Evolutionary conservation across 2,888 invertebrate species (phyloP).

Genomic region (Chrysopilus asiliformis): DNA sequence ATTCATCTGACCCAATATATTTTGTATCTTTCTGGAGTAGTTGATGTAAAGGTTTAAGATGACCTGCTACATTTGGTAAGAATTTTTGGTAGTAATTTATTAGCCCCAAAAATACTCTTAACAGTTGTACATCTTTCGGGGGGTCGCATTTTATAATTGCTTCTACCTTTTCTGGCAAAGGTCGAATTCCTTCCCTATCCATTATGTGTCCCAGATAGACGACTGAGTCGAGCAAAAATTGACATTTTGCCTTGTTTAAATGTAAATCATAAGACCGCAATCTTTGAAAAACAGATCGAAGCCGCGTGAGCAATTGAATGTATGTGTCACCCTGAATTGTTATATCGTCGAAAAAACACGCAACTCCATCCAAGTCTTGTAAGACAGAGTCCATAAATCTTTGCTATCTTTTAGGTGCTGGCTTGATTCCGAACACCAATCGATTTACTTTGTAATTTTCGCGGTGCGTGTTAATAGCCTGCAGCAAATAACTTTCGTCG

Average conservation of each 20-base stretch:
- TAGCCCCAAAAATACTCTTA: neutral
- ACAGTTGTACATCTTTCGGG: neutral
- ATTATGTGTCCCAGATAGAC: neutral
- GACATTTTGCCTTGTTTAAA: neutral
- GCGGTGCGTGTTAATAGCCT: neutral
- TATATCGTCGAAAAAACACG: slow-evolving; percentile 3
- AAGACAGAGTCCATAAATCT: neutral
- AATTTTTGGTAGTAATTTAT: neutral
- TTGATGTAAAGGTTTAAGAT: neutral
- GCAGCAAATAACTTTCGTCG: neutral
- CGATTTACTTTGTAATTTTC: slow-evolving; percentile 2
- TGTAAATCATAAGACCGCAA: neutral
- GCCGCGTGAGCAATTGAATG: too few species aligned
- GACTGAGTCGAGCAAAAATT: neutral
- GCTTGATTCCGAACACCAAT: too few species aligned
- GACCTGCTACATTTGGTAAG: neutral
- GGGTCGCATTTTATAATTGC: neutral
- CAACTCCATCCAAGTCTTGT: neutral
- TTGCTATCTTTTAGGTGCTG: slow-evolving; percentile 3
- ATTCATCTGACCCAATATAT: neutral
- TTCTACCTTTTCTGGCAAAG: neutral
- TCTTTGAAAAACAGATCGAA: neutral
- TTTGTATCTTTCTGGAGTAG: neutral
- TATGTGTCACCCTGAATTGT: too few species aligned
- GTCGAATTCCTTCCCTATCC: neutral